Conservation (phyloP, 2,797 vertebrate genomes). For the Typhlichthys subterraneus region DNA sequence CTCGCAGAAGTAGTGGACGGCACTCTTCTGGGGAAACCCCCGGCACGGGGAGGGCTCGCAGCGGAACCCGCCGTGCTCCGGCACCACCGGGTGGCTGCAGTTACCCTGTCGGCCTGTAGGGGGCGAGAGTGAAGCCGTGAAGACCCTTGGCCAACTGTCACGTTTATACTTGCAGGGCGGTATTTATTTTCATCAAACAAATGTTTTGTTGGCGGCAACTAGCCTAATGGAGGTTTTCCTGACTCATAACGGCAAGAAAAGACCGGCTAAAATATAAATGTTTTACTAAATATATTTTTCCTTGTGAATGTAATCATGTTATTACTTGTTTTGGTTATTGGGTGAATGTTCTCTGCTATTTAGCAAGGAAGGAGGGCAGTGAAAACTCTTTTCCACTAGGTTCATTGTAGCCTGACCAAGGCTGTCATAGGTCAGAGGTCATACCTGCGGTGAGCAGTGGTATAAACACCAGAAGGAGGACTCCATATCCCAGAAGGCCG, state of each 20-base stretch:
- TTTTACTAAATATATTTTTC: no score
- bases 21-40: slow-evolving; percentile 67
- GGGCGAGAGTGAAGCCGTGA: neutral
- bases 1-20: slow-evolving; percentile 75
- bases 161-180: neutral
- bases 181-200: no score
- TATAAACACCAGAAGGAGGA: slow-evolving; percentile 63
- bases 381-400: neutral
- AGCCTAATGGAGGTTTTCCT: no score
- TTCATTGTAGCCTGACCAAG: neutral
- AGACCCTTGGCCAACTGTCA: neutral
- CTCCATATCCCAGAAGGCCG: slow-evolving; percentile 52
- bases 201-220: no score
- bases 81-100: slow-evolving; percentile 74
- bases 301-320: no score
- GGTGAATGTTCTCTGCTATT: no score
- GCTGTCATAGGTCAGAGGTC: slow-evolving; percentile 13
- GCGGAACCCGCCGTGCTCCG: slow-evolving; percentile 74
- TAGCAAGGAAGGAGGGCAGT: neutral
- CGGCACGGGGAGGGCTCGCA: slow-evolving; percentile 75
- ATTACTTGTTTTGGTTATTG: no score
- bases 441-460: slow-evolving; percentile 68
- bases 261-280: no score
- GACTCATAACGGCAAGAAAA: no score
- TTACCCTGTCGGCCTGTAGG: slow-evolving; percentile 63